Evolutionary conservation across 1,140 invertebrate genomes (phyloP).

Genomic region (Drosophila elegans): DNA sequence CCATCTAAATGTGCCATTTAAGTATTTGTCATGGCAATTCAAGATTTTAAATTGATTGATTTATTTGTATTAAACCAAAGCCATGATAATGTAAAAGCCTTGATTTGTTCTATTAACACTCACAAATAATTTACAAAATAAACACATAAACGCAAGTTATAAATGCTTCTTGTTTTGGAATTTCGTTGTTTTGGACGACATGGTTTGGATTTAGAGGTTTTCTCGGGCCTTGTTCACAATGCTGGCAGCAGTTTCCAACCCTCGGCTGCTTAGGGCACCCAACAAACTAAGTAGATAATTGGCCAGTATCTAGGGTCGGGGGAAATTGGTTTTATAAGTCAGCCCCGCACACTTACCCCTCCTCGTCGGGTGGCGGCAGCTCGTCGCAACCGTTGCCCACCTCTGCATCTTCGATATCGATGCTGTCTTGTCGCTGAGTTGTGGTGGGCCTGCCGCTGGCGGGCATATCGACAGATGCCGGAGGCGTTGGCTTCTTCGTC

Average conservation of each 20-base stretch:
- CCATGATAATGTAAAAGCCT: no score
- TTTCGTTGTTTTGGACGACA: conserved; percentile 1
- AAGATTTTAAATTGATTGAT: no score
- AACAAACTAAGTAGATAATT: conserved; percentile 10
- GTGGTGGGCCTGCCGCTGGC: conserved; percentile 66
- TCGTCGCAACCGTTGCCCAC: conserved; percentile 79
- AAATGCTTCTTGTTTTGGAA: not conserved
- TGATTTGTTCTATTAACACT: not conserved
- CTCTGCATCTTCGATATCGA: conserved; percentile 82
- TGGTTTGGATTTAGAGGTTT: not conserved
- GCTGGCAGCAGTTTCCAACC: conserved; percentile 26
- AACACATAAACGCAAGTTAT: not conserved
- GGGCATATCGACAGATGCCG: conserved; percentile 70
- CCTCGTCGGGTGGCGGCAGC: conserved; percentile 77
- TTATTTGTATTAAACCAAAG: no score
- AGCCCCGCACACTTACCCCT: conserved; percentile 57
- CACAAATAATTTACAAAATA: conserved; percentile 2
- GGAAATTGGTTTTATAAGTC: not conserved
- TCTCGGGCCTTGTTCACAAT: not conserved
- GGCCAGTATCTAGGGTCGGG: conserved; percentile 1
- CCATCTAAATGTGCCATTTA: no score
- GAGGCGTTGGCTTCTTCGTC: conserved; percentile 86
- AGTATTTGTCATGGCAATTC: no score
- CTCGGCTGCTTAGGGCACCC: conserved; percentile 23
- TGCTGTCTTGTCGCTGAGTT: conserved; percentile 75